phyloP scores from a whole-genome alignment of 2,888 invertebrate species.

The Chymomyza procnemis region DNA sequence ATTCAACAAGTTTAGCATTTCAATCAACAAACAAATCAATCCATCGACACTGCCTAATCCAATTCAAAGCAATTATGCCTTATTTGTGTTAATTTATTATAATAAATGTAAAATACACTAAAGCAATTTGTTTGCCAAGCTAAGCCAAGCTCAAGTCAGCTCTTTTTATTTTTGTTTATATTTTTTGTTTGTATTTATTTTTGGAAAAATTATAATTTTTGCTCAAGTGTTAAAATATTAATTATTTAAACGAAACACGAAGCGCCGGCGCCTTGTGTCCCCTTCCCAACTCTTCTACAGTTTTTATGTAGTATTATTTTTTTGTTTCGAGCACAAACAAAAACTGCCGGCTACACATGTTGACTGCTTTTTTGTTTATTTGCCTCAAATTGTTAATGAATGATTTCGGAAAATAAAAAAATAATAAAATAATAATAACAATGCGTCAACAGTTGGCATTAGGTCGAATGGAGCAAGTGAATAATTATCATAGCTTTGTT shows the following conservation, averaged over 20 bases:
- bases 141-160: not conserved
- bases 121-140: constrained; percentile 45
- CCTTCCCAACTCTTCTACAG: constrained; percentile 60
- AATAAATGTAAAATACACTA: constrained; percentile 73
- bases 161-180: constrained; percentile 31
- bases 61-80: constrained; percentile 66
- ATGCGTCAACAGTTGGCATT: not conserved
- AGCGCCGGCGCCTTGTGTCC: constrained; percentile 44
- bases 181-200: constrained; percentile 9
- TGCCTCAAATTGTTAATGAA: constrained; percentile 53
- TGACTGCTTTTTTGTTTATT: constrained; percentile 68
- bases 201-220: constrained; percentile 53
- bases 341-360: constrained; percentile 54
- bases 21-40: constrained; percentile 35
- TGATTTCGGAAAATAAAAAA: constrained; percentile 53
- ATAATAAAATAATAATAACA: not conserved
- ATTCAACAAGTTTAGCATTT: constrained; percentile 47
- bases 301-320: constrained; percentile 13
- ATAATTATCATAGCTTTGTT: constrained; percentile 62
- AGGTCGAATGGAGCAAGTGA: constrained; percentile 52
- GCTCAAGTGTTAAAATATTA: constrained; percentile 74
- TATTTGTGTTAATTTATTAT: constrained; percentile 74
- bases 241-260: constrained; percentile 74
- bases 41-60: constrained; percentile 42
- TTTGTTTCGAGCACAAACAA: constrained; percentile 5